A percentile compares a stretch with the other conserved stretches of the same genome.
Evolutionary conservation across 2,888 invertebrate genomes (phyloP).

Genomic region (Ceriagrion tenellum): DNA sequence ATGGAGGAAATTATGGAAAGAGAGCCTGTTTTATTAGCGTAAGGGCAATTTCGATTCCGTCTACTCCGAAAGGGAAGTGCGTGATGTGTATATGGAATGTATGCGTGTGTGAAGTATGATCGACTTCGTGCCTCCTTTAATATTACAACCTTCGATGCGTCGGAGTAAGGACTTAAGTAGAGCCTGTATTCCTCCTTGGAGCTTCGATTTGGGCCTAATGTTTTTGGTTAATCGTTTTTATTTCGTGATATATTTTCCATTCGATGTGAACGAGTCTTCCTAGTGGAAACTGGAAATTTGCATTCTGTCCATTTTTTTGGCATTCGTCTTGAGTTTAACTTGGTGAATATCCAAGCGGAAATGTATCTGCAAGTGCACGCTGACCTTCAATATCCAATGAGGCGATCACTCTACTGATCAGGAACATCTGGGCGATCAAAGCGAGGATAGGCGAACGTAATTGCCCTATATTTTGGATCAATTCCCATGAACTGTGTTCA

Average conservation of each 20-base stretch:
- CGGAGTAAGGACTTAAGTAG: too few species aligned
- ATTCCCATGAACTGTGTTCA: not conserved
- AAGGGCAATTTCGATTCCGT: too few species aligned
- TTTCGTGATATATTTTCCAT: not conserved
- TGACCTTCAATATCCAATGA: not conserved
- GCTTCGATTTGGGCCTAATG: too few species aligned
- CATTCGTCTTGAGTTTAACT: not conserved
- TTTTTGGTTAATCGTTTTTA: not conserved
- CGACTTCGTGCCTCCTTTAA: too few species aligned
- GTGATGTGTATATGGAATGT: too few species aligned
- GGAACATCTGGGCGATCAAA: slow-evolving; percentile 8
- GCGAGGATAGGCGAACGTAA: not conserved
- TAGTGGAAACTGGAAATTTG: not conserved
- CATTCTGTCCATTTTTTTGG: not conserved
- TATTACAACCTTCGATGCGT: too few species aligned
- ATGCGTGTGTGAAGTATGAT: too few species aligned
- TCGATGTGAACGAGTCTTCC: not conserved
- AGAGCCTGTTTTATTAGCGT: too few species aligned
- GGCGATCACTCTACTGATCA: not conserved
- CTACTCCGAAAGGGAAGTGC: too few species aligned
- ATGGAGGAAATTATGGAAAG: too few species aligned
- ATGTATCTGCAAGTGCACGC: not conserved
- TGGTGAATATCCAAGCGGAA: not conserved
- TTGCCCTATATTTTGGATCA: not conserved
- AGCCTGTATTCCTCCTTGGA: too few species aligned